Base-by-base conservation (phyloP, 2,888 invertebrate genomes). In the Pycnomerus fuliginosus region DNA sequence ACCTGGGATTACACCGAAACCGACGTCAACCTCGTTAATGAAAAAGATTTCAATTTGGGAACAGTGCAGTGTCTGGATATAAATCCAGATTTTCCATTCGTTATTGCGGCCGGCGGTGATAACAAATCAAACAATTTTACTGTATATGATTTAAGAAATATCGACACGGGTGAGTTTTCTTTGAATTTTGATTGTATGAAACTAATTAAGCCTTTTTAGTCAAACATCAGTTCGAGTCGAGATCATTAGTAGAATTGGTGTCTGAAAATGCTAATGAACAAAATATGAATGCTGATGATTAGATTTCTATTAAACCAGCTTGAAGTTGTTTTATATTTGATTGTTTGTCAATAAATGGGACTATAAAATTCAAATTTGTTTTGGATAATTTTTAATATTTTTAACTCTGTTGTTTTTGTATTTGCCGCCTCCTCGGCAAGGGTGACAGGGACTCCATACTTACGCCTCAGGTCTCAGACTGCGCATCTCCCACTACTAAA, bases 51-150 rank as follows among this genome's bases (percentile, higher is more conserved):
- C 39, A 78, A 80, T 44, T 80, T 92, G 70, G 93, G 89, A 0
- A 77, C 79, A 13, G 74, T 87, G 36, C 82, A 87, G 63, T 87
- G 88, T 64, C 76, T 87, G 50, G 81, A 83, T 24, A 74, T 81
- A 35, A 88, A 86, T 62, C 92, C 92, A 1, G 90, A 96, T 62
- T 84, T 83, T 61, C 86, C 90, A 1, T 86, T 83, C 69, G 78
- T 85, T n/a, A 75, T 92, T 52, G 87, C 87, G 7, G 74, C 86
- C 37, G 95, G 94, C 24, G 95, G 95, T 0, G 90, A 91, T 68
- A 87, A 88, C 65, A 86, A 85, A 60, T 80, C 83, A 36, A 78
- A 85, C 62, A 87, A 83, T 69, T 83, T 87, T 49, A 80, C 83
- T 50, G 76, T 90, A 10, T 74, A 81, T 53, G 80, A 88, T 71